Evolutionary conservation across 2,113 vertebrate genomes (phyloP).

Genomic region (Proteles cristata): DNA sequence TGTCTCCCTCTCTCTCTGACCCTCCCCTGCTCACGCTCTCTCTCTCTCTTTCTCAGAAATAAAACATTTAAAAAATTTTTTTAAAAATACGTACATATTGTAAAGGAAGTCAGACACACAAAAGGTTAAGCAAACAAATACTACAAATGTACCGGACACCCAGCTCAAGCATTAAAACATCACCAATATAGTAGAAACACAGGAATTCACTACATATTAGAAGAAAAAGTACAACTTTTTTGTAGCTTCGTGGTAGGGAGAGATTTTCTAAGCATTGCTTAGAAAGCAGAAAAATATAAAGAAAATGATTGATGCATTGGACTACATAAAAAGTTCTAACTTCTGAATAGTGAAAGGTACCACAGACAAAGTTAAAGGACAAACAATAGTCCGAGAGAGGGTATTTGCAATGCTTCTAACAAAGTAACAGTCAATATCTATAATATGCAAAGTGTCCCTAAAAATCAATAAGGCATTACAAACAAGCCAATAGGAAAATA

Average conservation of each 20-base stretch:
- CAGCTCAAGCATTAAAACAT: not conserved
- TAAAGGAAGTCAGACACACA: not conserved
- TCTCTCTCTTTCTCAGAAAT: no score
- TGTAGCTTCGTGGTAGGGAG: not conserved
- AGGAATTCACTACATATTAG: not conserved
- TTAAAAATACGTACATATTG: not conserved
- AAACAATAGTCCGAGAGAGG: not conserved
- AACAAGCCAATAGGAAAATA: not conserved
- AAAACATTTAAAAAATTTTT: no score
- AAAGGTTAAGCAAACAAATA: not conserved
- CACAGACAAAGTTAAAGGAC: not conserved
- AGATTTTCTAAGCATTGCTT: not conserved
- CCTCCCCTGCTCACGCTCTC: no score
- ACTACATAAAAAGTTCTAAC: not conserved
- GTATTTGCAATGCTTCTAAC: not conserved
- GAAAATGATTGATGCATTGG: not conserved
- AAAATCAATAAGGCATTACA: conserved; percentile 30
- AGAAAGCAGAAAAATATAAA: not conserved
- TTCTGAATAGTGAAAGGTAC: not conserved
- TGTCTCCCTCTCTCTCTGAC: no score
- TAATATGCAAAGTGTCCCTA: conserved; percentile 6
- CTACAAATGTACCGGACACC: not conserved
- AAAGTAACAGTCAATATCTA: not conserved
- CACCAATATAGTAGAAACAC: not conserved
- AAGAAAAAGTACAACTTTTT: not conserved